phyloP scores from a whole-genome alignment of 2,113 vertebrate species.

The Scophthalmus maximus region DNA sequence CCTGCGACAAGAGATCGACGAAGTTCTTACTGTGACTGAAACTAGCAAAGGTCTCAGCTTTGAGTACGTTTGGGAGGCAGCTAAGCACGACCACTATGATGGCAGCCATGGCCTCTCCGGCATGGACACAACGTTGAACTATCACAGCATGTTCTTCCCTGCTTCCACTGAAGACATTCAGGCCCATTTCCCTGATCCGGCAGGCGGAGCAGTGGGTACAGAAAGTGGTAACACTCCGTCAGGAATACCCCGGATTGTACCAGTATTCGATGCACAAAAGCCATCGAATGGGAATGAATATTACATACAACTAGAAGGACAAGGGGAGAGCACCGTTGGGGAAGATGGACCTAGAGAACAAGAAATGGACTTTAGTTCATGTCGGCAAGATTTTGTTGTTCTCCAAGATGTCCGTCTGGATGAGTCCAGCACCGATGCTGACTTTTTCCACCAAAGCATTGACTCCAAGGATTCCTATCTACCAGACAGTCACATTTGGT shows the following conservation, averaged over 20 bases:
- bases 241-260: conserved; percentile 87
- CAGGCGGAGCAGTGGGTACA: conserved; percentile 51
- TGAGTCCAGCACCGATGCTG: conserved; percentile 90
- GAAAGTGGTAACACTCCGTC: conserved; percentile 75
- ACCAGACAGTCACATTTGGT: conserved; percentile 84
- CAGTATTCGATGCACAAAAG: conserved; percentile 93
- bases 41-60: conserved; percentile 97
- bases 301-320: conserved; percentile 95
- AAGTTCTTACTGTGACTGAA: conserved; percentile 95
- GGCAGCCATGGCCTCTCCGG: conserved; percentile 80
- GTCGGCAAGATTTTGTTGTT: conserved; percentile 78
- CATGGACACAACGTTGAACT: conserved; percentile 88
- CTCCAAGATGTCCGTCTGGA: conserved; percentile 87
- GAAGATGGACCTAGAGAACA: conserved; percentile 79
- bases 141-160: conserved; percentile 94
- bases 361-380: conserved; percentile 74
- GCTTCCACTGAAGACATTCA: conserved; percentile 88
- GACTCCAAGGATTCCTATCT: conserved; percentile 86
- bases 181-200: conserved; percentile 85
- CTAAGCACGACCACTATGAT: conserved; percentile 94
- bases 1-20: conserved; percentile 92
- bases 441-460: conserved; percentile 88
- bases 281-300: conserved; percentile 92
- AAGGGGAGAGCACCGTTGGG: conserved; percentile 82
- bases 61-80: conserved; percentile 97